Evolutionary conservation across 2,888 invertebrate species (phyloP).

Genomic region (Gisinianus flammeolus): DNA sequence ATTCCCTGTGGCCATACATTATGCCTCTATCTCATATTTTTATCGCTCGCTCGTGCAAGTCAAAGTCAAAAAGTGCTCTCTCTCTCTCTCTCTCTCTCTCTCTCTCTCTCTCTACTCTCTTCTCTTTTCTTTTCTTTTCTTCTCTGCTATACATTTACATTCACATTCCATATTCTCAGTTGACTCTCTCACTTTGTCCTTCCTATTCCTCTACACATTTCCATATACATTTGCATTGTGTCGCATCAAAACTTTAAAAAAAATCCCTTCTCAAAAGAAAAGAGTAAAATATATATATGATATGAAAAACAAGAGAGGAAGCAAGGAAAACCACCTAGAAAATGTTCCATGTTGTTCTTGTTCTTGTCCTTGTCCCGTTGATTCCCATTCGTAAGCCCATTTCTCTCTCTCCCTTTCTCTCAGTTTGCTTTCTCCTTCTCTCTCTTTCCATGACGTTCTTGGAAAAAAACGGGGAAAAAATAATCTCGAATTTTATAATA

Average conservation of each 20-base stretch:
- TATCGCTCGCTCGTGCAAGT: slow-evolving; percentile 14
- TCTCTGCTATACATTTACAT: no score
- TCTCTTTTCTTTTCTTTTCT: neutral
- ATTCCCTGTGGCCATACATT: slow-evolving; percentile 36
- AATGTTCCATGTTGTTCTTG: neutral
- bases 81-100: neutral
- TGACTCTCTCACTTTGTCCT: no score
- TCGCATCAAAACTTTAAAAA: no score
- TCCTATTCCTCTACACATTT: no score
- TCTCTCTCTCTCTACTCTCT: neutral
- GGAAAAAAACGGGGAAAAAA: neutral
- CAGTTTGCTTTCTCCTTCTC: neutral
- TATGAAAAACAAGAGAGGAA: no score
- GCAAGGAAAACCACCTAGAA: neutral
- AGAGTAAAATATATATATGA: no score
- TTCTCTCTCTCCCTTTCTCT: slow-evolving; percentile 7
- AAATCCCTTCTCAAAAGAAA: no score
- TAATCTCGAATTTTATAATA: no score
- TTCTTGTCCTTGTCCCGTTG: neutral
- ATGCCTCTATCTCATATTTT: slow-evolving; percentile 14
- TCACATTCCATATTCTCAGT: no score
- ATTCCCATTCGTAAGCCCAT: neutral
- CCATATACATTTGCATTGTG: no score
- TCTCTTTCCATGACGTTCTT: neutral
- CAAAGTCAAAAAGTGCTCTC: neutral